Base-by-base conservation (phyloP, 2,797 vertebrate species). In the Salarias fasciatus region DNA sequence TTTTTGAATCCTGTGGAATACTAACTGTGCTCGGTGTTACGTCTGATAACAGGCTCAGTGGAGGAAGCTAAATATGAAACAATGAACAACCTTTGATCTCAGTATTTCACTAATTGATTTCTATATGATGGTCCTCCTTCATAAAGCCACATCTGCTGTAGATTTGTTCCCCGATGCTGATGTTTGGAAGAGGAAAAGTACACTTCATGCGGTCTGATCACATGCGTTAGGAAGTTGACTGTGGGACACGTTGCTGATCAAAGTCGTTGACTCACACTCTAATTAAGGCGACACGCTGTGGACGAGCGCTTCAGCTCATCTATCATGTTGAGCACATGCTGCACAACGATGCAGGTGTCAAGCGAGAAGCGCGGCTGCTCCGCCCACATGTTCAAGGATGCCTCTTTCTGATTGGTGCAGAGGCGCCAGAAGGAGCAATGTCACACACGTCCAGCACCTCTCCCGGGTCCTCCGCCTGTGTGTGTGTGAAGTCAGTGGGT, bases 251-350 rank as follows among this genome's bases (percentile, higher is more conserved):
- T 57, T 73, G 65, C 77, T 63, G 44, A 68, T 42, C 46, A n/a
- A 52, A 46, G 12, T 28, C 60, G 79, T 78, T 79, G 72, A 85
- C 76, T 82, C 58, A 79, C 55, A 61, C 47, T 71, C 35, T 57
- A 80, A 80, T 88, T 78, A 83, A 61, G 57, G 51, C 53, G 38
- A 33, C 55, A 53, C 78, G 77, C 76, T 63, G 68, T 60, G 70
- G 68, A 55, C 12, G 8, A 63, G 50, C 41, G 8, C 45, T 63
- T 45, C 62, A 24, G 2, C 18, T 24, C 24, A 24, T 35, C 49
- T 75, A 83, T 87, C 76, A 85, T 59, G 53, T 40, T 15, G 42
- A 58, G 56, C 11, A 5, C 52, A 56, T 79, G 71, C 77, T 75
- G 50, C 66, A 67, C 77, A 86, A 66, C 63, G 55, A 37, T 8